A percentile compares a stretch with the other conserved stretches of the same genome.
Evolutionary conservation across 2,888 invertebrate genomes (phyloP).

Genomic region (Agonopterix subpropinquella): DNA sequence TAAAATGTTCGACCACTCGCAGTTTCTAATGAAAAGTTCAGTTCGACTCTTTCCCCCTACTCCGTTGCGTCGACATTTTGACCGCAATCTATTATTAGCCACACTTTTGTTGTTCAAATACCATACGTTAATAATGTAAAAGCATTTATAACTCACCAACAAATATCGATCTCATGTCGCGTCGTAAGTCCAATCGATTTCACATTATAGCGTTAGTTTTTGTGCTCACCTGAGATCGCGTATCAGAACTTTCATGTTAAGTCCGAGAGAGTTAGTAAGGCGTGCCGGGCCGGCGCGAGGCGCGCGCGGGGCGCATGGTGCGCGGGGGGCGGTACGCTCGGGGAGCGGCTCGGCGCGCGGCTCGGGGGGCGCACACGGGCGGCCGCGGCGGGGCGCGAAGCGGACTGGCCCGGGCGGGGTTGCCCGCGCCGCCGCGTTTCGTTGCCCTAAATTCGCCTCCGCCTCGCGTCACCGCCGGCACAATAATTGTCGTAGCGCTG

Average conservation of each 20-base stretch:
- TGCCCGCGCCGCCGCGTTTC: slow-evolving; percentile 6
- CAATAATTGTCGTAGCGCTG: slow-evolving; percentile 63
- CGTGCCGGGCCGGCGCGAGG: slow-evolving; percentile 13
- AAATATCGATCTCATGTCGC: slow-evolving; percentile 45
- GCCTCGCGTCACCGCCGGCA: slow-evolving; percentile 50
- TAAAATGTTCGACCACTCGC: too few relatives aligned
- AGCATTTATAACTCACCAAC: slow-evolving; percentile 37
- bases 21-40: background rate
- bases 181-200: slow-evolving; percentile 44
- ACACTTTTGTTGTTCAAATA: slow-evolving; percentile 30
- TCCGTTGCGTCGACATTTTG: slow-evolving; percentile 16
- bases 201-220: slow-evolving; percentile 43
- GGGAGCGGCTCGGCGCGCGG: slow-evolving; percentile 20
- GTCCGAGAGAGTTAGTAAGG: slow-evolving; percentile 29
- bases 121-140: slow-evolving; percentile 44
- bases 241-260: slow-evolving; percentile 41
- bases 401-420: slow-evolving; percentile 30
- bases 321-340: slow-evolving; percentile 11
- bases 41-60: background rate
- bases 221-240: slow-evolving; percentile 48
- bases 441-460: slow-evolving; percentile 65
- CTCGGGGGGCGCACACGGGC: slow-evolving; percentile 45
- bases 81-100: slow-evolving; percentile 33
- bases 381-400: slow-evolving; percentile 14
- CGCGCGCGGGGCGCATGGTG: slow-evolving; percentile 7